Evolutionary conservation across 1,140 invertebrate genomes (phyloP).

Genomic region (Habropoda laboriosa): DNA sequence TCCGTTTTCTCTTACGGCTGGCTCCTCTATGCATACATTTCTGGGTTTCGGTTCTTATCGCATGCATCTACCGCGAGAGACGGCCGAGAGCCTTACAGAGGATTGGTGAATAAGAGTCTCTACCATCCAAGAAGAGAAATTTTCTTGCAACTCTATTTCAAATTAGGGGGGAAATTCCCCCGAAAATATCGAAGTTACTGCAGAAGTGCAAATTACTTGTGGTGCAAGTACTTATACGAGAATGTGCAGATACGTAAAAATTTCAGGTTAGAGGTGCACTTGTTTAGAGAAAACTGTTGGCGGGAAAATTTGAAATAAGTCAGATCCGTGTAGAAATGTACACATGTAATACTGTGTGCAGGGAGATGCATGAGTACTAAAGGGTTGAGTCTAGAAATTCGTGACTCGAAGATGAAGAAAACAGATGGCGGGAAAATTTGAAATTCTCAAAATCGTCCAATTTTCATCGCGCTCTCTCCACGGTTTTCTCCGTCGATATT

Average conservation of each 20-base stretch:
- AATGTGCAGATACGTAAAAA: no score
- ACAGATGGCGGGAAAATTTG: no score
- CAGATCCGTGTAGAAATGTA: background rate
- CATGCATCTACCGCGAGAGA: conserved; percentile 18
- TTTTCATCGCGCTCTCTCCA: no score
- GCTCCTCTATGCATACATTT: background rate
- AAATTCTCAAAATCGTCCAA: no score
- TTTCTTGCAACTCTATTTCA: no score
- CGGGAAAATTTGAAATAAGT: no score
- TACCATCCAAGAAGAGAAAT: background rate
- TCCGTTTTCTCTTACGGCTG: background rate
- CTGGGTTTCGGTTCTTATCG: background rate
- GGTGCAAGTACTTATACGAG: no score
- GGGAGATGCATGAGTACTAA: background rate
- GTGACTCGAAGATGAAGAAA: background rate
- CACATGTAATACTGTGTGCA: background rate
- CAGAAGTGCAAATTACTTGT: no score
- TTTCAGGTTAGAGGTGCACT: no score
- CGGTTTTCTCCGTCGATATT: background rate
- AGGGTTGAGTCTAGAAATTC: background rate
- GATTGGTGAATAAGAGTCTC: background rate
- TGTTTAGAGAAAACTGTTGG: no score
- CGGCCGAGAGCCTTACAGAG: background rate
- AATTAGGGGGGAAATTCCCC: no score
- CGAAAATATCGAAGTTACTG: no score